phyloP scores from a whole-genome alignment of 2,888 invertebrate genomes.

The Tryphoninae sp. region DNA sequence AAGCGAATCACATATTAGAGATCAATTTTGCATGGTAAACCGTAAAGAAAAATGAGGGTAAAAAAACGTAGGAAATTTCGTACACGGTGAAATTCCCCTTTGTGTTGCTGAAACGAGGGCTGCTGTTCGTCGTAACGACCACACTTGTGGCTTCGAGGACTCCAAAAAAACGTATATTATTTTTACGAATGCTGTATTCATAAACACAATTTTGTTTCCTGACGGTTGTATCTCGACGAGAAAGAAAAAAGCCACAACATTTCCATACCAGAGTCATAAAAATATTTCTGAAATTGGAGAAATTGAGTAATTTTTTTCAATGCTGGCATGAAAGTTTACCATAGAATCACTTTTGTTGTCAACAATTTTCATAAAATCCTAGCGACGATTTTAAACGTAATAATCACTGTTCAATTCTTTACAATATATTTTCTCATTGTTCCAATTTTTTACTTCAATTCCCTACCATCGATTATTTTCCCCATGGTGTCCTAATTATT shows the following conservation, averaged over 20 bases:
- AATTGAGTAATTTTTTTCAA: no score
- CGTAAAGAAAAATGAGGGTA: constrained; percentile 49
- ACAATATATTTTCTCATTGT: neutral
- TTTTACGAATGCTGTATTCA: constrained; percentile 1
- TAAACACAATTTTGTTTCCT: constrained; percentile 12
- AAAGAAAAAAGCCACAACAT: neutral
- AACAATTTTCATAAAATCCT: no score
- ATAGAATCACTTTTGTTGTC: no score
- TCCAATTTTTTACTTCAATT: neutral
- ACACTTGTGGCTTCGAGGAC: constrained; percentile 30
- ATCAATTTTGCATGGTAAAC: constrained; percentile 67
- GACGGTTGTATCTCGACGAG: neutral
- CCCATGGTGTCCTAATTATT: constrained; percentile 37
- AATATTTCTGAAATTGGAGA: no score
- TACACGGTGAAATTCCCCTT: constrained; percentile 23
- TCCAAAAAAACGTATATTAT: constrained; percentile 21
- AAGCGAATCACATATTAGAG: constrained; percentile 56
- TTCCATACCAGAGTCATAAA: no score
- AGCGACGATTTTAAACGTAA: no score
- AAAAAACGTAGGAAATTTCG: constrained; percentile 42
- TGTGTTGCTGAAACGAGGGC: constrained; percentile 43
- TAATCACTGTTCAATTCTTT: neutral
- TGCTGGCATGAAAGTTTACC: no score
- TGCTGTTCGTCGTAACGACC: constrained; percentile 28
- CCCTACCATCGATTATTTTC: neutral